A percentile compares a stretch with the other conserved stretches of the same genome.
Conservation (phyloP, 1,140 invertebrate genomes). For the Ooceraea biroi region DNA sequence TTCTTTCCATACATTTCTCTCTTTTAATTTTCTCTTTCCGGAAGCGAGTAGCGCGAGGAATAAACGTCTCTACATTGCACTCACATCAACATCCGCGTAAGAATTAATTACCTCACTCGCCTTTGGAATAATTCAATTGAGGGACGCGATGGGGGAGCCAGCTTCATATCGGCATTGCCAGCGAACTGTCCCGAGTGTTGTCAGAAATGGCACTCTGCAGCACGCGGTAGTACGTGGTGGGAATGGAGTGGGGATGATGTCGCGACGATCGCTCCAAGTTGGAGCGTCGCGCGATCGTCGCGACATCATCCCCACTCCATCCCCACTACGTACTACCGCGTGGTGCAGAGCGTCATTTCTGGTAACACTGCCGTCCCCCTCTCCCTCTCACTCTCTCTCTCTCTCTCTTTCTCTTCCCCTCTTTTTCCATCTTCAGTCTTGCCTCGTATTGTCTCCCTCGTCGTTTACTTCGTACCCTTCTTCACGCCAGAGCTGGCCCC, state of each 20-base stretch:
- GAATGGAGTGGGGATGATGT: too few relatives aligned
- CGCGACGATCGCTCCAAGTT: too few relatives aligned
- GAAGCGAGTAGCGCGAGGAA: background rate
- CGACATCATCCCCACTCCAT: too few relatives aligned
- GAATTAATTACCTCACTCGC: conserved; percentile 16
- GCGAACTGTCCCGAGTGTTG: conserved; percentile 11
- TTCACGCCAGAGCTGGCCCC: conserved; percentile 27
- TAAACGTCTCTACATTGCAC: background rate
- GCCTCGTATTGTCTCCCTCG: conserved; percentile 17
- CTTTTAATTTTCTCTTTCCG: background rate
- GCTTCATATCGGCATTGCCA: conserved; percentile 24
- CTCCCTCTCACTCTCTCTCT: conserved; percentile 36
- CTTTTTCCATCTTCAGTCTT: conserved; percentile 13
- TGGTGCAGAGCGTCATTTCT: too few relatives aligned
- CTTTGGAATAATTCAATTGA: conserved; percentile 11
- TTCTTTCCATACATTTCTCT: background rate
- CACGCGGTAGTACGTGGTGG: too few relatives aligned
- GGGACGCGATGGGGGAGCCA: background rate
- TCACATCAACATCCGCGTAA: background rate
- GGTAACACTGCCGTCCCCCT: too few relatives aligned
- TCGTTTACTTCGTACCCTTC: conserved; percentile 40
- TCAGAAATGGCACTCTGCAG: too few relatives aligned
- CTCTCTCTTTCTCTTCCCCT: conserved; percentile 35
- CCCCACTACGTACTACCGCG: too few relatives aligned
- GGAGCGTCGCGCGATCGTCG: too few relatives aligned